Percentiles rank a stretch among this genome's conserved stretches.
Evolutionary conservation across 2,888 invertebrate species (phyloP).

Genomic region (Philhelius pedissequus): DNA sequence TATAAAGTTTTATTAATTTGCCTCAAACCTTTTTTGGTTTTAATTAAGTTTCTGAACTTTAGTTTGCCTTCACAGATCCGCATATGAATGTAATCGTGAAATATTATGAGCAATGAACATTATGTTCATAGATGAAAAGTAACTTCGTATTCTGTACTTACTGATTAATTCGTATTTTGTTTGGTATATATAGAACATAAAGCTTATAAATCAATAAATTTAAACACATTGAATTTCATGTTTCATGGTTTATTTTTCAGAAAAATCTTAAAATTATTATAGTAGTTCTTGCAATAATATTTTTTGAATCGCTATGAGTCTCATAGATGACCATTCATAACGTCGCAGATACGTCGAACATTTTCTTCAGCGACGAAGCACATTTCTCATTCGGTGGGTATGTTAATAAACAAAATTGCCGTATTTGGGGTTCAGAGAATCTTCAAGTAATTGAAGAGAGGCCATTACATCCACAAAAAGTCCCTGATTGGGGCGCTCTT

Average conservation of each 20-base stretch:
- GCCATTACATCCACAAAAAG: no score
- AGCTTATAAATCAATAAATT: not conserved
- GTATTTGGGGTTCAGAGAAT: no score
- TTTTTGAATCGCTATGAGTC: not conserved
- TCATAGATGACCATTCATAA: no score
- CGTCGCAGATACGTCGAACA: no score
- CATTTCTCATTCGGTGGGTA: no score
- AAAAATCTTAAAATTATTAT: not conserved
- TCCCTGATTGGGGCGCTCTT: no score
- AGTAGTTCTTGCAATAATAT: not conserved
- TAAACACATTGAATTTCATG: not conserved
- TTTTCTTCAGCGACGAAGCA: no score
- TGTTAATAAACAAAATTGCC: no score
- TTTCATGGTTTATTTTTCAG: not conserved
- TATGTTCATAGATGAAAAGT: not conserved
- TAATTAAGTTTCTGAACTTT: not conserved
- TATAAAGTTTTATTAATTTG: not conserved
- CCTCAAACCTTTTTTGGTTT: not conserved
- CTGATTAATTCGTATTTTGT: not conserved
- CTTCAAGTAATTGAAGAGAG: no score
- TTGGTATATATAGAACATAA: not conserved
- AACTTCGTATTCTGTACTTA: not conserved
- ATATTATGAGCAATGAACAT: no score
- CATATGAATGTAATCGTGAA: not conserved
- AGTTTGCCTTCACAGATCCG: not conserved